Evolutionary conservation across 1,140 invertebrate genomes (phyloP).

Genomic region (Drosophila fuyamai): DNA sequence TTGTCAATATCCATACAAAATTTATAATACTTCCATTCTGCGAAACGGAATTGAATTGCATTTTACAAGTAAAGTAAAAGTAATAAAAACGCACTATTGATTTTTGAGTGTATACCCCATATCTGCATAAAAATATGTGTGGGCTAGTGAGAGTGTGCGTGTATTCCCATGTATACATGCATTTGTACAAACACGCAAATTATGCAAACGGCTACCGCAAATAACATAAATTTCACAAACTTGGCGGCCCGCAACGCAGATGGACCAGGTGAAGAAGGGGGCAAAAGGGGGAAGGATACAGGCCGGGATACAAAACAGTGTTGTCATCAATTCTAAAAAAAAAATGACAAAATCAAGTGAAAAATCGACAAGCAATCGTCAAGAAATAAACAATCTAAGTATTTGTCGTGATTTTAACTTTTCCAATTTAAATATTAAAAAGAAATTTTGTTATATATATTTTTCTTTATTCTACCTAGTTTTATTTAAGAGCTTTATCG

Average conservation of each 20-base stretch:
- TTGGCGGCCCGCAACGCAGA: constrained; percentile 72
- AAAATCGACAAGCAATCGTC: too few species aligned
- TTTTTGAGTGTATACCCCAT: constrained; percentile 17
- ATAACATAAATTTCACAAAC: constrained; percentile 81
- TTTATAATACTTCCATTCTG: too few species aligned
- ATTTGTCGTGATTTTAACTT: too few species aligned
- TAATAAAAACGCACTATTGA: neutral
- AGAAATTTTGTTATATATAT: too few species aligned
- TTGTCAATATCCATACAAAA: too few species aligned
- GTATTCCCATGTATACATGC: constrained; percentile 40
- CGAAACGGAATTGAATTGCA: too few species aligned
- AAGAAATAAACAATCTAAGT: neutral
- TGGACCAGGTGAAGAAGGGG: constrained; percentile 21
- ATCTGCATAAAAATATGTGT: constrained; percentile 4
- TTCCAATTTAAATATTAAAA: too few species aligned
- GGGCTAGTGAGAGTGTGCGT: constrained; percentile 23
- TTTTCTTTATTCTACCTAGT: too few species aligned
- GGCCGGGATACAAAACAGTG: constrained; percentile 14
- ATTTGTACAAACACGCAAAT: constrained; percentile 80
- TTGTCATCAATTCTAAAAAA: constrained; percentile 6
- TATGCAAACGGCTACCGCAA: constrained; percentile 81
- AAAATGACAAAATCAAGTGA: neutral
- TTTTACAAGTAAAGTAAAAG: too few species aligned
- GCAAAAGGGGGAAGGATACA: neutral
- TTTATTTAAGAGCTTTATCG: too few species aligned